A percentile compares a stretch with the other conserved stretches of the same genome.
These are phyloP conservation scores for Spodoptera frugiperda DNA, from an alignment of 1,140 invertebrate genomes.

Conservation along the genomic window DNA sequence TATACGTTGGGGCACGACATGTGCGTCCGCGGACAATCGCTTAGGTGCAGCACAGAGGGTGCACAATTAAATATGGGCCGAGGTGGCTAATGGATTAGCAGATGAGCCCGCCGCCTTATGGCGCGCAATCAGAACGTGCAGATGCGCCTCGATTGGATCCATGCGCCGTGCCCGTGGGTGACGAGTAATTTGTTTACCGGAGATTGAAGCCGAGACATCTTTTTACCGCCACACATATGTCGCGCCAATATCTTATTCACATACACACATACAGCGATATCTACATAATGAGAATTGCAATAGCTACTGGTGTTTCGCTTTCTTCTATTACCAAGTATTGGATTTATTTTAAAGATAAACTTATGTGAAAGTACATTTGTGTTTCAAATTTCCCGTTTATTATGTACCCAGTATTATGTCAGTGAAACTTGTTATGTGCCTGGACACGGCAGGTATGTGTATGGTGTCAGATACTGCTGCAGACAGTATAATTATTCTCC, in stretches of 20 bases:
- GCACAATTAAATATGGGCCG: conserved; percentile 80
- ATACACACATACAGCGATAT: neutral
- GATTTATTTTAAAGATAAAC: no score
- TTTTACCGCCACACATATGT: conserved; percentile 18
- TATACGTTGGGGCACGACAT: conserved; percentile 81
- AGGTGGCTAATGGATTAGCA: conserved; percentile 84
- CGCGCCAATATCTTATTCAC: conserved; percentile 1
- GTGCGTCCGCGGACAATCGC: conserved; percentile 80
- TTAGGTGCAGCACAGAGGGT: conserved; percentile 55
- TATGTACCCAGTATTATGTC: no score
- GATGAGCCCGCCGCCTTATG: conserved; percentile 78
- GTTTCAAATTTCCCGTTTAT: no score
- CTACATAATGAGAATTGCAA: no score
- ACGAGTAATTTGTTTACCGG: conserved; percentile 47
- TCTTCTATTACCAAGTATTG: no score
- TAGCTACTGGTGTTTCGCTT: no score
- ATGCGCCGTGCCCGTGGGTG: conserved; percentile 20
- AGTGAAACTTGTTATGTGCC: no score
- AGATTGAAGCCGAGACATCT: conserved; percentile 27
- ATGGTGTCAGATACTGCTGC: no score
- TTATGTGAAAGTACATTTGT: no score
- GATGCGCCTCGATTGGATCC: conserved; percentile 71
- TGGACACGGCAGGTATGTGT: no score
- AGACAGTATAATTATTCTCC: no score
- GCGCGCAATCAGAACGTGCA: conserved; percentile 72